Percentiles rank a stretch among this genome's conserved stretches.
These are phyloP conservation scores for Sarcophaga variegata DNA, from an alignment of 2,888 invertebrate genomes.

Conservation along the genomic window DNA sequence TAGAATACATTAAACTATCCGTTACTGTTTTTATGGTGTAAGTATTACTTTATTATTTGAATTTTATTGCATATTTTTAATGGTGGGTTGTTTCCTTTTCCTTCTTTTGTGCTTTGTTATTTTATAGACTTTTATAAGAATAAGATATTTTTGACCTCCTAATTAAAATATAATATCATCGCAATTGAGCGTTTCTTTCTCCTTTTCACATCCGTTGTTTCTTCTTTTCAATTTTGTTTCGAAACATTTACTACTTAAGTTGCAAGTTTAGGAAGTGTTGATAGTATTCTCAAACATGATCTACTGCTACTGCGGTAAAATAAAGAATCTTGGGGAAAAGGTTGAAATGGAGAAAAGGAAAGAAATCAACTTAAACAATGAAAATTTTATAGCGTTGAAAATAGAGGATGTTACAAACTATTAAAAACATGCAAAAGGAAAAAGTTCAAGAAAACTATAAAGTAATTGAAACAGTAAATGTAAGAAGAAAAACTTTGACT, in stretches of 20 bases:
- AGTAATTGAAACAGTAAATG: slow-evolving; percentile 44
- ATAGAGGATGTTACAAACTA: slow-evolving; percentile 57
- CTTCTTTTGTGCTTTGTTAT: not conserved
- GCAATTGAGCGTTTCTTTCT: slow-evolving; percentile 41
- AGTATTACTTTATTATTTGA: not conserved
- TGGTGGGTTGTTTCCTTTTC: not conserved
- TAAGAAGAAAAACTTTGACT: slow-evolving; percentile 36
- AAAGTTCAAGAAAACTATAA: slow-evolving; percentile 24
- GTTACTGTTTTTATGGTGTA: not conserved
- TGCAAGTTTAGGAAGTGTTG: slow-evolving; percentile 58
- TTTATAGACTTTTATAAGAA: slow-evolving; percentile 8
- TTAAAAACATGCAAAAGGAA: slow-evolving; percentile 37
- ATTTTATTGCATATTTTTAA: not conserved
- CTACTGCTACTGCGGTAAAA: slow-evolving; percentile 15
- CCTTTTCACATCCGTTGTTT: not conserved
- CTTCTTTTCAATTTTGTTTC: not conserved
- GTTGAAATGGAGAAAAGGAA: slow-evolving; percentile 1
- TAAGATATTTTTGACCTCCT: slow-evolving; percentile 45
- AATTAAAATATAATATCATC: slow-evolving; percentile 62
- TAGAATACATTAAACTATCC: not conserved
- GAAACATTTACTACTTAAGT: slow-evolving; percentile 53
- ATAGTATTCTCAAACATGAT: slow-evolving; percentile 55
- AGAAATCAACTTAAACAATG: slow-evolving; percentile 57
- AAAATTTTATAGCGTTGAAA: slow-evolving; percentile 57
- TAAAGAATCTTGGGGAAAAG: not conserved